Evolutionary conservation across 2,113 vertebrate genomes (phyloP).

Genomic region (Silurus asotus): DNA sequence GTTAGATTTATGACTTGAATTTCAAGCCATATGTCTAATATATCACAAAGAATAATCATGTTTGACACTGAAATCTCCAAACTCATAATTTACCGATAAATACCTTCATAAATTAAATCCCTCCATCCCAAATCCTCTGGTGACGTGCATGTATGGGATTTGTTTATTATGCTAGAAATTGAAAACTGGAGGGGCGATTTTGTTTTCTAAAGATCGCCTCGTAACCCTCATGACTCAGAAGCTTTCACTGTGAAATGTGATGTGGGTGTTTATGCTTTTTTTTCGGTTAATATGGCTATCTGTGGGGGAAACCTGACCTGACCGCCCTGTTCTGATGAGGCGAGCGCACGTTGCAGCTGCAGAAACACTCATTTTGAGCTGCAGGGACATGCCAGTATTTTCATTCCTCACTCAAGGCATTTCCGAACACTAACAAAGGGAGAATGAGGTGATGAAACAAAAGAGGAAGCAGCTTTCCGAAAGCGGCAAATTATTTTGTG

Average conservation of each 20-base stretch:
- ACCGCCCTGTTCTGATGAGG: slow-evolving; percentile 56
- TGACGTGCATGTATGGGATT: not conserved
- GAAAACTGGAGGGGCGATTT: slow-evolving; percentile 4
- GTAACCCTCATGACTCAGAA: slow-evolving; percentile 52
- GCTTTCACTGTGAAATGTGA: slow-evolving; percentile 61
- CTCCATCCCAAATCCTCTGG: not conserved
- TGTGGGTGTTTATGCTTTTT: slow-evolving; percentile 69
- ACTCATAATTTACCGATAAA: slow-evolving; percentile 15
- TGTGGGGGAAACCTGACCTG: slow-evolving; percentile 63
- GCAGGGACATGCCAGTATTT: slow-evolving; percentile 78
- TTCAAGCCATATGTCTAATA: slow-evolving; percentile 4
- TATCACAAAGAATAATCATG: slow-evolving; percentile 5
- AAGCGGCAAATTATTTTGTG: slow-evolving; percentile 55
- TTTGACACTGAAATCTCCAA: not conserved
- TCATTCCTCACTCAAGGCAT: slow-evolving; percentile 78
- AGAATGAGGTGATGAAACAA: slow-evolving; percentile 69
- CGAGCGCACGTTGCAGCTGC: slow-evolving; percentile 64
- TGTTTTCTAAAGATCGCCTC: slow-evolving; percentile 33
- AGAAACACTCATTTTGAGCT: slow-evolving; percentile 64
- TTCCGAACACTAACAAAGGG: slow-evolving; percentile 78
- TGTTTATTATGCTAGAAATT: slow-evolving; percentile 40
- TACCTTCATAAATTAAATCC: not conserved
- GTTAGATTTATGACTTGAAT: slow-evolving; percentile 28
- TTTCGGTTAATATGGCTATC: slow-evolving; percentile 72
- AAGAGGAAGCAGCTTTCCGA: slow-evolving; percentile 75